Conservation (phyloP, 2,113 vertebrate genomes). For the Bucco capensis region DNA sequence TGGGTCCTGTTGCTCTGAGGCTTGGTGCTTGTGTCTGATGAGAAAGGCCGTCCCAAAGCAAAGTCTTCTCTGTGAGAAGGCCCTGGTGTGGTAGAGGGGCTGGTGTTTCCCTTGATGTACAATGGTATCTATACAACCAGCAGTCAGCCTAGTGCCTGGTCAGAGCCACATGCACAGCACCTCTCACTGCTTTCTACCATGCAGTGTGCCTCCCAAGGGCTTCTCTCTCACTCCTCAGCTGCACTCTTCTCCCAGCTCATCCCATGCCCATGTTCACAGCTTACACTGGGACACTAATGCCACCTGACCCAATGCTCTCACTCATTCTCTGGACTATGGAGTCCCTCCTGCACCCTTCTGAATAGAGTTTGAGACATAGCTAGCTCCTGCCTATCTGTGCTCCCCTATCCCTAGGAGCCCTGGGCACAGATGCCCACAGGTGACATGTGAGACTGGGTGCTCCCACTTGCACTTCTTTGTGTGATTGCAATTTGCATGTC, state of each 20-base stretch:
- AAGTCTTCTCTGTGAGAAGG: neutral
- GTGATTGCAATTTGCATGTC: neutral
- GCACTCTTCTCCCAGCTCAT: neutral
- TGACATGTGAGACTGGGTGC: neutral
- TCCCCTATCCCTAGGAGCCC: neutral
- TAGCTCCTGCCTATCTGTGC: neutral
- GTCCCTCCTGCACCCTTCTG: neutral
- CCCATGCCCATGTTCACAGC: neutral
- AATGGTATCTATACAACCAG: too few relatives aligned
- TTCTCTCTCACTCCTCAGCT: neutral
- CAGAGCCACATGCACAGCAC: neutral
- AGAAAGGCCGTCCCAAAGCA: neutral
- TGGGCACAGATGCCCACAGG: rapidly evolving
- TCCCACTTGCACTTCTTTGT: neutral
- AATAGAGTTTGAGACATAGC: rapidly evolving
- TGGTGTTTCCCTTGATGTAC: neutral
- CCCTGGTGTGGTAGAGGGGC: too few relatives aligned
- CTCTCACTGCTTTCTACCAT: neutral
- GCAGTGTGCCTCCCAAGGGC: neutral
- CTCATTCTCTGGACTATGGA: neutral
- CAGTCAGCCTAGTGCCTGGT: too few relatives aligned
- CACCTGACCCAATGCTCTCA: rapidly evolving
- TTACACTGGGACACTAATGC: neutral
- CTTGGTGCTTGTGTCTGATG: neutral
- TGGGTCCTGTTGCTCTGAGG: neutral